Base-by-base conservation (phyloP, 2,113 vertebrate genomes). In the Cynopterus brachyotis region DNA sequence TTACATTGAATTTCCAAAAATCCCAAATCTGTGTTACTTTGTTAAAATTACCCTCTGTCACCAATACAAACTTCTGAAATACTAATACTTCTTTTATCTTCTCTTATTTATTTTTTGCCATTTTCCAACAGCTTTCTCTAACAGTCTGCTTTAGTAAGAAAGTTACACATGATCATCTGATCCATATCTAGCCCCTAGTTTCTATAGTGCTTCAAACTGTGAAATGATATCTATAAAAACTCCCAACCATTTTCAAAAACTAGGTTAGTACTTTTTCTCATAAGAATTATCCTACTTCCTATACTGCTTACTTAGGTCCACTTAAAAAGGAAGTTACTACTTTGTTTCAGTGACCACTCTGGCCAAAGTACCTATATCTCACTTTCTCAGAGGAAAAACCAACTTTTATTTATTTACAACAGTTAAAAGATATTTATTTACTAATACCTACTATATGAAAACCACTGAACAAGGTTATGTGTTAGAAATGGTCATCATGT, bases 171-270 rank as follows among this genome's bases (percentile, higher is more conserved):
- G 2, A 87, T 82, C 80, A 40, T 7, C 13, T 47, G 12, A 89
- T 28, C 26, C 19, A n/a, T n/a, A 81, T 17, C 32, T 67, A 92
- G 35, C 4, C 50, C 26, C 62, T 85, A 72, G 17, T 47, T 73
- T 72, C 66, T 37, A 92, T 32, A 84, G 8, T 47, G 40, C 19
- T 84, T 66, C 37, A 40, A 72, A 79, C 10, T 55, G 16, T 94
- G 45, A 94, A 88, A 95, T 89, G 12, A 78, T 85, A 96, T 90
- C 45, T 85, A 93, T 9, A 89, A 91, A 96, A 91, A 91, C 9
- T 60, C n/a, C 30, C 9, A 62, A 89, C 32, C 57, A 88, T 81
- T 91, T 79, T 69, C 22, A 89, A 94, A 86, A 55, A 32, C 30
- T 37, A 90, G 37, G 37, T 6, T 79, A 26, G 28, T 16, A 57